Base-by-base conservation (phyloP, 2,797 vertebrate species). In the Oophaga sylvatica region DNA sequence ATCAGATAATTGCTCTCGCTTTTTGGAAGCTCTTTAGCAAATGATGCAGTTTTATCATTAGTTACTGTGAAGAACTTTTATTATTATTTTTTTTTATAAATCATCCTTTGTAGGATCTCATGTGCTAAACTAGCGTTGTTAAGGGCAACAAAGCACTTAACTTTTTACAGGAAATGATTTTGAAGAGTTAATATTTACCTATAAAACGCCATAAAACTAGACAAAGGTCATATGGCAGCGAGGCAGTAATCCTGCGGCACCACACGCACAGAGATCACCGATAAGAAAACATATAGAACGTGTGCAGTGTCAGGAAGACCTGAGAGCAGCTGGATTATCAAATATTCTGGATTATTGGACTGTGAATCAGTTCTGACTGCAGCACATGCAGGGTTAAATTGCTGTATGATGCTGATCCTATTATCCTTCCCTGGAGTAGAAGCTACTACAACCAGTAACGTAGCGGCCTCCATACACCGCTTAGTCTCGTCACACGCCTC, bases 151-250 rank as follows among this genome's bases (percentile, higher is more conserved):
- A 17, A 5, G 35, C 10, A 16, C 19, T 35, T 45, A 41, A 10
- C 45, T 10, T 12, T 3, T 45, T 0, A 6, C n/a, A 26, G 73
- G 13, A 10, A 48, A 22, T 56, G n/a, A n/a, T n/a, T 63, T 41
- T 11, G 3, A 10, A 35, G 53, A 1, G 67, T 73, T 83, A 83
- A 83, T 48, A 6, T 31, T 71, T 59, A 83, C 4, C 19, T 22
- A 83, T 83, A 60, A 71, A 31, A 41, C 16, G 10, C 29, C 53
- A 73, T 83, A 73, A 83, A 83, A 73, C 45, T 73, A 83, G 12
- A 17, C 70, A 75, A 75, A 84, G 82, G 82, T 83, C 82, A 75
- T 26, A 75, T 15, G 56, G 22, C 60, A 35, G 35, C 19, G 16
- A 57, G n/a, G 29, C 12, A 3, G 29, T 41, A 19, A 62, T 3